Evolutionary conservation across 2,888 invertebrate genomes (phyloP).

Genomic region (Andrena bicolor): DNA sequence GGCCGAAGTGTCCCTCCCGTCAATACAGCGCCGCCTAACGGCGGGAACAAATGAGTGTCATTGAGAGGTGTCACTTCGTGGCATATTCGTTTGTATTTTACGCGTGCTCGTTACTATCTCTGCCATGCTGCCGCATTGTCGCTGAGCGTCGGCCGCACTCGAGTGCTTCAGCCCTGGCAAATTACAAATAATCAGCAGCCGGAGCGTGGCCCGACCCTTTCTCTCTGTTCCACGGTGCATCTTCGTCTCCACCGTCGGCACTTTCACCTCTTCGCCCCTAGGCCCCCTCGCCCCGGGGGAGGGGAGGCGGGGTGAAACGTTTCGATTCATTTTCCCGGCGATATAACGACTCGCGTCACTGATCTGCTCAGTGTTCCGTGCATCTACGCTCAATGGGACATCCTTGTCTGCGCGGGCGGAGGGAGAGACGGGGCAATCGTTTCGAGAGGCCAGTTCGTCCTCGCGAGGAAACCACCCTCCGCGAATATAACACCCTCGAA

Average conservation of each 20-base stretch:
- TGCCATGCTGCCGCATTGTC: conserved; percentile 72
- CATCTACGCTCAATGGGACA: conserved; percentile 45
- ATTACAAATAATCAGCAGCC: conserved; percentile 80
- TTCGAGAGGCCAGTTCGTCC: conserved; percentile 41
- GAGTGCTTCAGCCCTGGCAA: conserved; percentile 75
- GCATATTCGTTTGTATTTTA: conserved; percentile 84
- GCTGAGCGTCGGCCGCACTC: conserved; percentile 78
- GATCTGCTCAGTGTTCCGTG: conserved; percentile 66
- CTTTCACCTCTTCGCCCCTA: conserved; percentile 43
- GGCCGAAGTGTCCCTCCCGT: conserved; percentile 52
- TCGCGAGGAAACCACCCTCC: background rate
- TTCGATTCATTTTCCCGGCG: conserved; percentile 76
- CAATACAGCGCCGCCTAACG: conserved; percentile 49
- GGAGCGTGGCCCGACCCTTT: conserved; percentile 39
- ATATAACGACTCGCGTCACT: conserved; percentile 73
- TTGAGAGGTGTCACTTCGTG: conserved; percentile 85
- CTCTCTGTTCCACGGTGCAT: conserved; percentile 36
- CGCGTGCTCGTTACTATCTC: conserved; percentile 76
- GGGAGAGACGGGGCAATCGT: conserved; percentile 33
- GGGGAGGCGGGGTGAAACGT: conserved; percentile 46
- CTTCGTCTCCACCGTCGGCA: conserved; percentile 38
- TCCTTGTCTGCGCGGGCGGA: conserved; percentile 13
- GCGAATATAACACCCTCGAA: background rate
- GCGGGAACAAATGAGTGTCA: conserved; percentile 76
- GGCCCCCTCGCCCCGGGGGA: background rate